Base-by-base conservation (phyloP, 1,140 invertebrate species). In the Eupristina koningsbergeri region DNA sequence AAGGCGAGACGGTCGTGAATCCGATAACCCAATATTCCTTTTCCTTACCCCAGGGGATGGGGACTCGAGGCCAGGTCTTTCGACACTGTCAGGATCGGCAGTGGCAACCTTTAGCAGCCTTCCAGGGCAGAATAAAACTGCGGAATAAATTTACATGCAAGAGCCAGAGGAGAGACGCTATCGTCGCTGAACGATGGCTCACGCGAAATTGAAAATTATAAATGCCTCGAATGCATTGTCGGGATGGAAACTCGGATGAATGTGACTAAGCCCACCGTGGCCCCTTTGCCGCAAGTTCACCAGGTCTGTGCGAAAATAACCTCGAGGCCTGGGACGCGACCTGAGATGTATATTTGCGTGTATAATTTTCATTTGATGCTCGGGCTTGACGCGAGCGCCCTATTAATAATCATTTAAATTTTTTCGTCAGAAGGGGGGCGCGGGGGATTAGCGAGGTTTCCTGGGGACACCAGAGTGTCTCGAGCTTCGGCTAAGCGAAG, bases 21-120 rank as follows among this genome's bases (percentile, higher is more conserved):
- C 88, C 87, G 87, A 89, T 89, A 88, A 88, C 87, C 87, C 86
- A 87, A 89, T 87, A 89, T 86, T 79, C 83, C 39, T 47, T 29
- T 74, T 79, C 78, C 47, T 67, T 31, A 41, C 80, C 81, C 69
- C 53, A 77, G 80, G 45, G 67, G 63, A 47, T 77, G 85, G 47
- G 31, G 69, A 50, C 31, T 6, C 1, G 36, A 63, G 58, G 34
- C 29, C 74, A 58, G 22, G 3, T 61, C 53, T 63, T 64, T 78
- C 76, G 53, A 64, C 58, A 45, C 53, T 58, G 53, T 17, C 71
- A 47, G 6, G 41, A 34, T 0, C 58, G 26, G 2, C 71, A 36
- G 26, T 41, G 3, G 50, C 34, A 34, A 29, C 45, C 73, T 53
- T 36, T 15, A 67, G 41, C 83, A 83, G 61, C 53, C 3, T 45